Evolutionary conservation across 2,888 invertebrate genomes (phyloP).

Genomic region (Leptura quadrifasciata): DNA sequence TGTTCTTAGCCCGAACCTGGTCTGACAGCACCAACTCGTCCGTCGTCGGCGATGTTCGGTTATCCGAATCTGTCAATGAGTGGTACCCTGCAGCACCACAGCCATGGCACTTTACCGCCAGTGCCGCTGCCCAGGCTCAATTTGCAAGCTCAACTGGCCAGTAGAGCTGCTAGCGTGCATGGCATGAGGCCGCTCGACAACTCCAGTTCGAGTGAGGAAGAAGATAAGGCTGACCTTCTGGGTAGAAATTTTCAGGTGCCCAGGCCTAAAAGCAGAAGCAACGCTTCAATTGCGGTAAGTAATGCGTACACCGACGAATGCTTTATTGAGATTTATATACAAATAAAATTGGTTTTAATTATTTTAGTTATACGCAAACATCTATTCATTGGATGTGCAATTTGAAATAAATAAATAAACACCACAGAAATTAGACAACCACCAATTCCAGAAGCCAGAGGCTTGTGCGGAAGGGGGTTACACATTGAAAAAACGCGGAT

Average conservation of each 20-base stretch:
- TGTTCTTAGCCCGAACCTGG: conserved; percentile 80
- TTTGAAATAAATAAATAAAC: too few relatives aligned
- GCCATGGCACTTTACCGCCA: conserved; percentile 76
- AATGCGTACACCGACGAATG: not conserved
- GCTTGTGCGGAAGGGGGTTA: too few relatives aligned
- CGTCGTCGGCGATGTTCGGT: conserved; percentile 89
- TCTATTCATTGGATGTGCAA: too few relatives aligned
- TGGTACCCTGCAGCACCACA: conserved; percentile 71
- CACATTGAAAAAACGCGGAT: too few relatives aligned
- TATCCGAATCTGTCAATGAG: conserved; percentile 80
- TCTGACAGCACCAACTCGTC: conserved; percentile 82
- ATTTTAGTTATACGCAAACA: too few relatives aligned
- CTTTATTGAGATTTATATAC: too few relatives aligned
- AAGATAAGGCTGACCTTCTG: conserved; percentile 86
- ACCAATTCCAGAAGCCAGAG: too few relatives aligned
- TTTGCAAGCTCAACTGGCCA: conserved; percentile 71
- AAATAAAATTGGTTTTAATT: too few relatives aligned
- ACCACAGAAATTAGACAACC: too few relatives aligned
- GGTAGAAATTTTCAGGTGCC: conserved; percentile 86
- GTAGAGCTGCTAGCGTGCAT: conserved; percentile 68
- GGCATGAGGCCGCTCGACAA: conserved; percentile 75
- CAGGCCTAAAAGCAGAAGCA: conserved; percentile 87
- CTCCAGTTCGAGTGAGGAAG: conserved; percentile 77
- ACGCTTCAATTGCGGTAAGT: conserved; percentile 79
- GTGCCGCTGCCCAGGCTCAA: conserved; percentile 83